Evolutionary conservation across 2,888 invertebrate genomes (phyloP), one percentile per base, ranked within the genome.

Genomic region (Lissocephala sabroskyi): DNA sequence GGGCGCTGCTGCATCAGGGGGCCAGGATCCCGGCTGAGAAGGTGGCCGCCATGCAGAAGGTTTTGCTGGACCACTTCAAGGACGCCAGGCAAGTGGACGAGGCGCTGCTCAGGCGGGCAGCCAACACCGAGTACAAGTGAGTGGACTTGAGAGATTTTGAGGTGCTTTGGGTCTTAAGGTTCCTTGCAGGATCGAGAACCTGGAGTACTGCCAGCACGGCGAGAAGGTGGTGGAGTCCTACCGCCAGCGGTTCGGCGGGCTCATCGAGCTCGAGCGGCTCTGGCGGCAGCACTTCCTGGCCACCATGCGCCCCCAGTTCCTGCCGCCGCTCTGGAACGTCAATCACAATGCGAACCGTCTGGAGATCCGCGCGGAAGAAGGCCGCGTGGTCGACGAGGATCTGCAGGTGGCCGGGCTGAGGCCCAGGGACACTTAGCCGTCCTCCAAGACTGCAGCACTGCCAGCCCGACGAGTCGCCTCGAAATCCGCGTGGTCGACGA

Each of bases 251-350:
- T 55, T 79, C 43, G 88, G 87, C 1, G 90, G 92, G 0, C 84
- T 95, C 11, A 84, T 91, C 2, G 86, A 86, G 37, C 86, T 95
- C 43, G 94, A 95, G 79, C 87, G 87, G 65, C 65, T 89, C 51
- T 95, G 94, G 94, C 84, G 94, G 7, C 86, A 90, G 62, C 92
- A 94, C 80, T 95, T 95, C 81, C 74, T 95, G 1, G 79, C 85
- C 0, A 86, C 87, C 1, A 94, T 94, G 94, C 80, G 87, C 42
- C 94, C 94, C 0, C 84, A 86, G 55, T 87, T 86, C 82, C 85
- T 95, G 81, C 94, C 94, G 0, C 83, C 86, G 1, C 84, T 91
- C 42, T 95, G 95, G 95, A 93, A 93, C 18, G 85, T 92, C 16
- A 88, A 87, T 63, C 91, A 92, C 80, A 90, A 89, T 79, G 88